These are phyloP conservation scores for Caenorhabditis sp. DNA, from an alignment of 2,888 invertebrate species.

Conservation along the genomic window DNA sequence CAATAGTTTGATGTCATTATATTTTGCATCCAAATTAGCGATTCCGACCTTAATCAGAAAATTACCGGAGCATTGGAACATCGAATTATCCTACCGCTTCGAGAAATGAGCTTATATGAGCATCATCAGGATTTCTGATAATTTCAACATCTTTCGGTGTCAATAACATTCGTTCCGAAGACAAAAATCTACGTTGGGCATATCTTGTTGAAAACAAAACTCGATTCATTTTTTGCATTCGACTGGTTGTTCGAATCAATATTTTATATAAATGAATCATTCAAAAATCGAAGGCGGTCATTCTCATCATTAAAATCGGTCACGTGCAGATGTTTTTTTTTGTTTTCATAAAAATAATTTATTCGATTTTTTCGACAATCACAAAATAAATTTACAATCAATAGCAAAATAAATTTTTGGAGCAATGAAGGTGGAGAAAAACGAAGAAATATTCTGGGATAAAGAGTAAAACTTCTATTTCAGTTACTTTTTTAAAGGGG, in stretches of 20 bases:
- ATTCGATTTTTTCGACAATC: slow-evolving; percentile 1
- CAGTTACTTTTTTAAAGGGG: neutral
- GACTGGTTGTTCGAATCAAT: neutral
- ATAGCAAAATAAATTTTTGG: neutral
- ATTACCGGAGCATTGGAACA: neutral
- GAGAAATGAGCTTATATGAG: slow-evolving; percentile 14
- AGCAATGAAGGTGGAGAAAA: neutral
- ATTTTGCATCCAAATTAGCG: neutral
- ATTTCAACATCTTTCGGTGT: slow-evolving; percentile 19
- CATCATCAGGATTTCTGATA: slow-evolving; percentile 20
- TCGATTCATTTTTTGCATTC: neutral
- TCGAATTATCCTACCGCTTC: slow-evolving; percentile 10
- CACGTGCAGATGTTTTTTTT: neutral
- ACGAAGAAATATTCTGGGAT: neutral
- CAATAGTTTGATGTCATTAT: slow-evolving; percentile 7
- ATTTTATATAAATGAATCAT: neutral
- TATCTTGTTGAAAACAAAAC: neutral
- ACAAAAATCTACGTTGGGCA: neutral
- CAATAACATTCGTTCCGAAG: neutral
- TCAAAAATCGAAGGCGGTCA: neutral
- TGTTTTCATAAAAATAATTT: neutral
- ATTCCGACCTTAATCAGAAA: neutral
- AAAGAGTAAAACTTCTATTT: neutral
- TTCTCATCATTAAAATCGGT: slow-evolving; percentile 9
- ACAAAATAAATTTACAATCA: slow-evolving; percentile 1